phyloP scores from a whole-genome alignment of 2,113 vertebrate species.

The Podarcis muralis region DNA sequence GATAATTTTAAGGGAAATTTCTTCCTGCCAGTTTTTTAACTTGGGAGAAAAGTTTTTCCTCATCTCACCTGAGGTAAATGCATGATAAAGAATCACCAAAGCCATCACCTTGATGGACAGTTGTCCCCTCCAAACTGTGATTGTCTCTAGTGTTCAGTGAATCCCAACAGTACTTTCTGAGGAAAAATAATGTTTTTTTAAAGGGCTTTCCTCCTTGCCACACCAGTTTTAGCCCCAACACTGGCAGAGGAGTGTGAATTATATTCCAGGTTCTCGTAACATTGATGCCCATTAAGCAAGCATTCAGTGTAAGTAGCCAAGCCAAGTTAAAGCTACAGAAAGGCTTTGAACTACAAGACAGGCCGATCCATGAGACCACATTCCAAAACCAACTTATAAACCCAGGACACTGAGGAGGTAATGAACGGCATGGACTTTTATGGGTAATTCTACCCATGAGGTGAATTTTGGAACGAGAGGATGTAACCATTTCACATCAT shows the following conservation, averaged over 20 bases:
- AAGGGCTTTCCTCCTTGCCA: not conserved
- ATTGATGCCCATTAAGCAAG: not conserved
- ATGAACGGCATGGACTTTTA: not conserved
- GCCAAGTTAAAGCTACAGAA: not conserved
- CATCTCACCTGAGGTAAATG: not conserved
- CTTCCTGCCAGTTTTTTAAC: not conserved
- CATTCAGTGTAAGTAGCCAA: not conserved
- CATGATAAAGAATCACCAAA: not conserved
- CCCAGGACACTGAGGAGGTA: not conserved
- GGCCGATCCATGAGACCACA: not conserved
- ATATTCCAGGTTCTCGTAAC: not conserved
- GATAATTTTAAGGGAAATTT: not conserved
- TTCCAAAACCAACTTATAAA: constrained; percentile 19
- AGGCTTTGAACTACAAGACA: not conserved
- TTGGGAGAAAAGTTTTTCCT: not conserved
- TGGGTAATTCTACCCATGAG: constrained; percentile 43
- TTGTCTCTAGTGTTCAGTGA: not conserved
- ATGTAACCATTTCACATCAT: constrained; percentile 33
- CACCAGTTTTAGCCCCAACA: not conserved
- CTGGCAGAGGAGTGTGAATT: not conserved
- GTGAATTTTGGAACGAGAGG: constrained; percentile 13
- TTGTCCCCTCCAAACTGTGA: not conserved
- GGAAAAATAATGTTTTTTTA: not conserved
- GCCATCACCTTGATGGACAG: not conserved
- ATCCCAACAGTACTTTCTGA: not conserved